phyloP scores from a whole-genome alignment of 2,888 invertebrate genomes.

The Xestia ashworthii region DNA sequence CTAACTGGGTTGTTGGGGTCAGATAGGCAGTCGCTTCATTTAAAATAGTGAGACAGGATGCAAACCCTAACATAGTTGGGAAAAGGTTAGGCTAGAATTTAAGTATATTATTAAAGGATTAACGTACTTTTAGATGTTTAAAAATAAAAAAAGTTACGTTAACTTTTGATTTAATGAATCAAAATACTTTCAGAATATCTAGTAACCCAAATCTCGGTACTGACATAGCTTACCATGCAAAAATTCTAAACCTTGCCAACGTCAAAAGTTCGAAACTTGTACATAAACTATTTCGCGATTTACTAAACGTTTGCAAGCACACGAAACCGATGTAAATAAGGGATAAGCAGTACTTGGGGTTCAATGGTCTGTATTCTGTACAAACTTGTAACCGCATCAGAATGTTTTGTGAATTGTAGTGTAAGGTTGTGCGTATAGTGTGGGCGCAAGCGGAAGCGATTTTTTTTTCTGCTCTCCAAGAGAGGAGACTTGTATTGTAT shows the following conservation, averaged over 20 bases:
- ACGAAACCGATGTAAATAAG: constrained; percentile 55
- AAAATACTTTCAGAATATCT: background rate
- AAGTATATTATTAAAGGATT: too few relatives aligned
- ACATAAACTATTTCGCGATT: constrained; percentile 40
- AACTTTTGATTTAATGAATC: too few relatives aligned
- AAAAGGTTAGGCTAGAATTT: too few relatives aligned
- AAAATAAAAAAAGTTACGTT: too few relatives aligned
- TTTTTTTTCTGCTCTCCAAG: background rate
- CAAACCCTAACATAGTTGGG: too few relatives aligned
- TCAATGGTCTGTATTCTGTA: constrained; percentile 49
- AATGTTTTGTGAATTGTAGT: constrained; percentile 36
- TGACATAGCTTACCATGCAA: constrained; percentile 12
- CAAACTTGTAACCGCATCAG: constrained; percentile 46
- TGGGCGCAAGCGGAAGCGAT: constrained; percentile 15
- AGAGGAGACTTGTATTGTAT: rapidly evolving
- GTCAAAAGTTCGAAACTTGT: constrained; percentile 33
- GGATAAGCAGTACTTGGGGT: constrained; percentile 54
- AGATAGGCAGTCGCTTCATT: too few relatives aligned
- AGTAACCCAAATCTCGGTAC: constrained; percentile 38
- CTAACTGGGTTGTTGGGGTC: too few relatives aligned
- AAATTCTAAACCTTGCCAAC: constrained; percentile 9
- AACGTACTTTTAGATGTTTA: too few relatives aligned
- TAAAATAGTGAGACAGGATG: too few relatives aligned
- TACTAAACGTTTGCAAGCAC: constrained; percentile 40
- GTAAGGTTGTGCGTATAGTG: background rate